Conservation (phyloP, 2,888 invertebrate species). For the Chloroclysta siterata region DNA sequence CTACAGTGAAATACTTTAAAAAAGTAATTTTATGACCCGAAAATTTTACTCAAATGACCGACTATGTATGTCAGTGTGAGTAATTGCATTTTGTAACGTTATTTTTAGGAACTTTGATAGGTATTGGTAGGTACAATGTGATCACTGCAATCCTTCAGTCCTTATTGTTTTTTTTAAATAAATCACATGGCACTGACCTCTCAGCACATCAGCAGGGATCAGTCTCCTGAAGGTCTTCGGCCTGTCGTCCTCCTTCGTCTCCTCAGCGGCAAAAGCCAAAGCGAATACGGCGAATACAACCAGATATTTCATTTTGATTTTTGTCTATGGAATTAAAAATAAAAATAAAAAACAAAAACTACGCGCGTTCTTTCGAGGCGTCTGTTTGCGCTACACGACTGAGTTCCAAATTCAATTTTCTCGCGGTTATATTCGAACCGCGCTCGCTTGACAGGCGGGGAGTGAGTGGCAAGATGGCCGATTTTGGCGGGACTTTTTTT, state of each 20-base stretch:
- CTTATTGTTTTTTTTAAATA: conserved; percentile 20
- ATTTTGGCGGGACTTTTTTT: conserved; percentile 40
- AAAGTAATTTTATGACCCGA: too few relatives aligned
- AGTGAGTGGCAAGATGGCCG: conserved; percentile 66
- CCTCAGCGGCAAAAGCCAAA: conserved; percentile 83
- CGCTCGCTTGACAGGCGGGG: conserved; percentile 58
- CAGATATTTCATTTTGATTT: conserved; percentile 83
- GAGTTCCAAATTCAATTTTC: conserved; percentile 56
- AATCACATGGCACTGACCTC: conserved; percentile 87
- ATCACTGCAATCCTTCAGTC: conserved; percentile 21
- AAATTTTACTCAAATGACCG: too few relatives aligned
- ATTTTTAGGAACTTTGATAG: too few relatives aligned
- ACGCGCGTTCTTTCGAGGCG: conserved; percentile 51
- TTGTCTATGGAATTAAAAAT: conserved; percentile 51
- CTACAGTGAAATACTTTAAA: too few relatives aligned
- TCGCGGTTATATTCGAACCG: conserved; percentile 66
- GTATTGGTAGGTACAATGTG: too few relatives aligned
- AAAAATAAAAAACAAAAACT: conserved; percentile 55
- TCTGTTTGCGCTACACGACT: conserved; percentile 68
- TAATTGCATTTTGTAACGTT: too few relatives aligned
- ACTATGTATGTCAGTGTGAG: too few relatives aligned
- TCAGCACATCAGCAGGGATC: conserved; percentile 95
- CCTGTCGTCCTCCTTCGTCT: conserved; percentile 83
- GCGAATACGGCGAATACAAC: conserved; percentile 81
- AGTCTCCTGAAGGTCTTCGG: conserved; percentile 91